Base-by-base conservation (phyloP, 2,797 vertebrate genomes). In the Kryptolebias ocellatus region DNA sequence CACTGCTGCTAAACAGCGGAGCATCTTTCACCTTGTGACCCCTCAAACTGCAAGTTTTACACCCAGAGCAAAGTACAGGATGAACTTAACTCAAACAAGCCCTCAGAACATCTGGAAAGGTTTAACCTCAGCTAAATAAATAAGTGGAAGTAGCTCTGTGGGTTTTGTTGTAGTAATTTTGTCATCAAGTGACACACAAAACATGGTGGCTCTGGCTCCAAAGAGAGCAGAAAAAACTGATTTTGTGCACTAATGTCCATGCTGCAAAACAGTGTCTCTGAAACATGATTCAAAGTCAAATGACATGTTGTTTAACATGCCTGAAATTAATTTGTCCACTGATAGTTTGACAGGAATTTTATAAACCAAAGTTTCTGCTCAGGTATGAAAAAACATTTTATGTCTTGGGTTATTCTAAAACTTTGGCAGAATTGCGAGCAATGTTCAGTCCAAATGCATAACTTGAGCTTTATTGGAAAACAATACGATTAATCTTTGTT, bases 71-170 rank as follows among this genome's bases (percentile, higher is more conserved):
- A 12, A 74, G 65, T 49, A 60, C 67, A 76, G 69, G 72, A 75
- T 60, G 74, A 74, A 65, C 45, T 66, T 5, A 50, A 67, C 11
- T 44, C 62, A 44, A 78, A 74, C 64, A 79, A 74, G 70, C 57
- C 9, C 53, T 58, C 20, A 42, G 58, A 74, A 78, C 88, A 90
- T 92, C 90, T 90, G 89, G 85, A 90, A 92, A 70, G 76, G 18
- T 49, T 90, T 85, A 83, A 70, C 75, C 53, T 63, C 62, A 2
- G 29, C 70, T 68, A 82, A 89, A 89, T 87, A 65, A 85, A 78
- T 71, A 70, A 74, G 76, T 78, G 64, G 73, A 65, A 75, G 70
- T 37, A 44, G 50, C 78, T 52, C 55, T 24, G 61, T 46, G 53
- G 53, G 55, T 84, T 75, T 47, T 24, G 20, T 55, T 76, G 24